Conservation (phyloP, 2,888 invertebrate species). For the Andrena marginata region DNA sequence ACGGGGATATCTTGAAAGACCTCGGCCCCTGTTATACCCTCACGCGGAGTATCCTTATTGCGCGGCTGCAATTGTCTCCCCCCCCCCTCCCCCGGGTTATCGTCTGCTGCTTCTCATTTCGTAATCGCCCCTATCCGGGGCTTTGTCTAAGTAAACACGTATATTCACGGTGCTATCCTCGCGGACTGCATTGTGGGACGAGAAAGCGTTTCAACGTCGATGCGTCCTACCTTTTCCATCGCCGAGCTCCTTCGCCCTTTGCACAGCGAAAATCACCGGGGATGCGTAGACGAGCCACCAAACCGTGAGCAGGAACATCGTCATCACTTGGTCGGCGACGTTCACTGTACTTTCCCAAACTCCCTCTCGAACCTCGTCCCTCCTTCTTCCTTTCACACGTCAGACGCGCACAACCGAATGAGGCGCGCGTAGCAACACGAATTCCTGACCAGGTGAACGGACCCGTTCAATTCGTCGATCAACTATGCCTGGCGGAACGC, state of each 20-base stretch:
- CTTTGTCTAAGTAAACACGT: conserved; percentile 35
- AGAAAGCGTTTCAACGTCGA: not conserved
- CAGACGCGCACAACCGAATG: conserved; percentile 1
- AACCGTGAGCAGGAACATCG: conserved; percentile 80
- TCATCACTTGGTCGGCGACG: conserved; percentile 65
- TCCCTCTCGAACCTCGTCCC: not conserved
- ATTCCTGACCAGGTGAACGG: conserved; percentile 20
- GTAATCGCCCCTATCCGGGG: conserved; percentile 43
- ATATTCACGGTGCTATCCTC: not conserved
- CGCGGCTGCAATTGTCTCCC: conserved; percentile 49
- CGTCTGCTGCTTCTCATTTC: conserved; percentile 46
- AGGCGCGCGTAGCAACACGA: not conserved
- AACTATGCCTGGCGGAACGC: not conserved
- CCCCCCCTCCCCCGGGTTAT: conserved; percentile 32
- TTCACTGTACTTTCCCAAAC: conserved; percentile 36
- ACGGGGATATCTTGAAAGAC: conserved; percentile 27
- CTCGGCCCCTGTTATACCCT: conserved; percentile 28
- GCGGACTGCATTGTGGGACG: not conserved
- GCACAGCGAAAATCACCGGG: conserved; percentile 79
- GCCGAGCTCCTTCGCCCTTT: conserved; percentile 80
- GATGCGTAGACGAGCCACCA: conserved; percentile 81
- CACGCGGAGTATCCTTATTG: conserved; percentile 44
- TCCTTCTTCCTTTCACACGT: not conserved
- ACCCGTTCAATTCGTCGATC: conserved; percentile 35
- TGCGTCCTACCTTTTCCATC: conserved; percentile 82